Conservation (phyloP, 2,797 vertebrate species). For the Caiman crocodilus region DNA sequence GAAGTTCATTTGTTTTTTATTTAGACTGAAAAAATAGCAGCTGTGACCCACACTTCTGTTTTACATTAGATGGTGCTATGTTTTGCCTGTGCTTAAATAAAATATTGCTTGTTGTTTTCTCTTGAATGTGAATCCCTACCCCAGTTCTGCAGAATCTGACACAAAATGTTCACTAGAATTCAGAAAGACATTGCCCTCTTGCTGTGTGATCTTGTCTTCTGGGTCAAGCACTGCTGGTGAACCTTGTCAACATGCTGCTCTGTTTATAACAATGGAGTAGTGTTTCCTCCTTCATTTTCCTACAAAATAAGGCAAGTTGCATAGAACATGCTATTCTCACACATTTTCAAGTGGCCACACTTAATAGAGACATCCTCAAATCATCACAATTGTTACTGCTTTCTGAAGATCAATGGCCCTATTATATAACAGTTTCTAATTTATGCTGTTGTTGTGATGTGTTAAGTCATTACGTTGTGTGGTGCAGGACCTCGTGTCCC, state of each 20-base stretch:
- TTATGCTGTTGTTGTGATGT: too few species aligned
- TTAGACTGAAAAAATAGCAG: constrained; percentile 57
- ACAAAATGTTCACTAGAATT: constrained; percentile 6
- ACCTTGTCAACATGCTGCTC: constrained; percentile 9
- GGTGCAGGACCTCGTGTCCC: too few species aligned
- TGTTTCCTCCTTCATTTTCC: neutral
- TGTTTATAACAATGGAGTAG: constrained; percentile 38
- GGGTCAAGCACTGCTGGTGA: neutral
- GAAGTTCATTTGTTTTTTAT: constrained; percentile 59
- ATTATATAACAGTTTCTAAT: too few species aligned
- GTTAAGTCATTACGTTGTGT: too few species aligned
- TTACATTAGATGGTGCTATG: constrained; percentile 39
- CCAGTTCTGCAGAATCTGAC: neutral
- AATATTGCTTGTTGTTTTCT: constrained; percentile 50
- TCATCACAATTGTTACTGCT: neutral
- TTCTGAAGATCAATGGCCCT: too few species aligned
- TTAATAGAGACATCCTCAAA: neutral
- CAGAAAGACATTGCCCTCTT: neutral
- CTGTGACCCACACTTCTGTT: constrained; percentile 30
- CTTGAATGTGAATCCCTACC: constrained; percentile 41
- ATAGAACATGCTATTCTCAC: neutral
- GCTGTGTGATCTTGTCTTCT: constrained; percentile 7
- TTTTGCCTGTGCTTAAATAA: constrained; percentile 45
- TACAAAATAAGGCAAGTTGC: neutral
- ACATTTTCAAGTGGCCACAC: neutral